Evolutionary conservation across 2,888 invertebrate genomes (phyloP), one percentile per base, ranked within the genome.

Genomic region (Sesamia inferens): DNA sequence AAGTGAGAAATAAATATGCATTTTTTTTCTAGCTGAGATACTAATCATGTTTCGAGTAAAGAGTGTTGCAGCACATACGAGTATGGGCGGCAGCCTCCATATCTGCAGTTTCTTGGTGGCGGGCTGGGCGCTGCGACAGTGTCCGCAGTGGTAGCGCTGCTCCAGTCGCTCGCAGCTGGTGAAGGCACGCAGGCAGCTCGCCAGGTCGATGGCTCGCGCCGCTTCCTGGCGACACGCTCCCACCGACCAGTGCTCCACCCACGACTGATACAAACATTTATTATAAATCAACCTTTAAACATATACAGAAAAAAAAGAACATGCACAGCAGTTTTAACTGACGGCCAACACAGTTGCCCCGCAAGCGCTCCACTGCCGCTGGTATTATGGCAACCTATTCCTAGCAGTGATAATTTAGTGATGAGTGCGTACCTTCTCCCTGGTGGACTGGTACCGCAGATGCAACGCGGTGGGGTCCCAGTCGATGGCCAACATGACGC

Each of bases 401-500:
- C 31, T 31, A 31, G 31, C 31, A 31, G 1, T 31, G 31, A 31
- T 1, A 31, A 31, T 3, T 31, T 31, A 31, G 31, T 31, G 31
- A 39, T 39, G 1, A 5, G 7, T 0, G 14, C 10, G 82, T 85
- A 97, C 98, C 95, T 97, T 97, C 93, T 98, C 98, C 86, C 97
- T 94, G 3, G 98, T 97, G 87, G 97, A 97, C 94, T 98, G 98
- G 95, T 98, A 99, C 57, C 99, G 97, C 87, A 99, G 97, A 95
- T 99, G 99, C 86, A 99, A 96, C 63, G 99, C 99, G 0, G 99
- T 99, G 77, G 99, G 99, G 93, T 99, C 99, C 99, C 99, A 99
- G 96, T 99, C 99, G 79, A 99, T 98, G 80, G 99, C 98, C 83
- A 99, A 92, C 92, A 93, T 76, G 66, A 91, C 79, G 76, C 86